A percentile compares a stretch with the other conserved stretches of the same genome.
Conservation (phyloP, 1,140 invertebrate species). For the Lasioglossum albipes region DNA sequence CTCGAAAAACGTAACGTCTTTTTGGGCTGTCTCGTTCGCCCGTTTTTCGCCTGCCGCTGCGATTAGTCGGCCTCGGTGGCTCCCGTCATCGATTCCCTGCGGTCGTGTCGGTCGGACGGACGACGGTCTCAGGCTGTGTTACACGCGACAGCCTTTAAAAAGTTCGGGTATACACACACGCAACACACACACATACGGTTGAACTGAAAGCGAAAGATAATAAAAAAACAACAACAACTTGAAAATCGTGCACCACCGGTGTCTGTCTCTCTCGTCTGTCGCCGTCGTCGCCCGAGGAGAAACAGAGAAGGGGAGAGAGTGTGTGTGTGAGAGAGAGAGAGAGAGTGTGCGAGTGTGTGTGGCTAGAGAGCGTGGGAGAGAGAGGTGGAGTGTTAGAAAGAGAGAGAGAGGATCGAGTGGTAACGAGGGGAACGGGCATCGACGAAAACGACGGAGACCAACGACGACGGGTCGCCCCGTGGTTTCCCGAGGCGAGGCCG, state of each 20-base stretch:
- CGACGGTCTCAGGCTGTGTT: too few relatives aligned
- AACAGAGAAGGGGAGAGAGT: neutral
- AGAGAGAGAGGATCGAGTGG: neutral
- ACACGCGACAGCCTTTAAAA: neutral
- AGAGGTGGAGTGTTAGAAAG: neutral
- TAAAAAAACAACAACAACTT: too few relatives aligned
- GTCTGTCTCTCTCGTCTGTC: too few relatives aligned
- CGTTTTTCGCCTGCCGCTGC: constrained; percentile 2
- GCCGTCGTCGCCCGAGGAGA: neutral
- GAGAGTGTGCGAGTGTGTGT: too few relatives aligned
- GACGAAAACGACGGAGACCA: constrained; percentile 27
- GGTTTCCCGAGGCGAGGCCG: constrained; percentile 41
- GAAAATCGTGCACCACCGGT: too few relatives aligned
- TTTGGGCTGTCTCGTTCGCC: constrained; percentile 21
- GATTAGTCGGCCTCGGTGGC: constrained; percentile 15
- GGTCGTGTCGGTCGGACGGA: constrained; percentile 1
- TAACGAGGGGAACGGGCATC: constrained; percentile 7
- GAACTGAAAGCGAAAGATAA: too few relatives aligned
- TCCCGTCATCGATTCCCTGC: constrained; percentile 27
- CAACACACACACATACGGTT: too few relatives aligned
- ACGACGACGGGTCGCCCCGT: constrained; percentile 9
- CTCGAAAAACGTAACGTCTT: neutral
- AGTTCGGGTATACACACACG: too few relatives aligned
- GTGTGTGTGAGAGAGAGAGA: too few relatives aligned
- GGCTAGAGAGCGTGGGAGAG: neutral